Percentiles rank a stretch among this genome's conserved stretches.
Evolutionary conservation across 2,113 vertebrate species (phyloP).

Genomic region (Merops nubicus): DNA sequence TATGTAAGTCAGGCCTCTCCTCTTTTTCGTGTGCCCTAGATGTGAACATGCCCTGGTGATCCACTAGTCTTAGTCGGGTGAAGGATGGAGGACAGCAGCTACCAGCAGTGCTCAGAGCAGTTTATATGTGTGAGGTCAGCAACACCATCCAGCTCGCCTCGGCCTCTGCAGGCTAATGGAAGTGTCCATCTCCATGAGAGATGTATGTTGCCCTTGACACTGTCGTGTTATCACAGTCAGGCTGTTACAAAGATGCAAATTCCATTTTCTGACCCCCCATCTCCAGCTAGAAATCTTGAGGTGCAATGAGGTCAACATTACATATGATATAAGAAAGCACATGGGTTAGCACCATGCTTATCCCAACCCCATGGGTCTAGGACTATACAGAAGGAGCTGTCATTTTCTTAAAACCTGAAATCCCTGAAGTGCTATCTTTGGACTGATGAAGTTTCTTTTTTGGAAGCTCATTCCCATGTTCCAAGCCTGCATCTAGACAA

Average conservation of each 20-base stretch:
- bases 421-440: rapidly evolving
- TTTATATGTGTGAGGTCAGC: neutral
- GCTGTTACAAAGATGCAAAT: neutral
- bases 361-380: neutral
- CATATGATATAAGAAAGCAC: neutral
- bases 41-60: neutral
- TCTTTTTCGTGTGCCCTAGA: neutral
- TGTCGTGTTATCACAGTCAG: neutral
- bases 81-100: neutral
- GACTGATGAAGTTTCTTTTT: neutral
- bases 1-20: neutral
- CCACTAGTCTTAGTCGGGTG: neutral
- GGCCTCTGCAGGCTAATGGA: neutral
- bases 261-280: neutral
- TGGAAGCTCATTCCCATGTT: neutral
- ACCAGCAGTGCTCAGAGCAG: neutral
- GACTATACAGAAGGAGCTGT: neutral
- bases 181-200: neutral
- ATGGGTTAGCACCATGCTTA: neutral
- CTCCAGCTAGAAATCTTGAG: neutral
- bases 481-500: rapidly evolving
- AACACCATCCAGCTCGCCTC: neutral
- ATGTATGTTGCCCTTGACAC: rapidly evolving
- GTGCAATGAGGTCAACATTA: rapidly evolving
- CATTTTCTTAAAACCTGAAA: neutral